Conservation (phyloP, 2,888 invertebrate genomes). For the Octodonta nipae region DNA sequence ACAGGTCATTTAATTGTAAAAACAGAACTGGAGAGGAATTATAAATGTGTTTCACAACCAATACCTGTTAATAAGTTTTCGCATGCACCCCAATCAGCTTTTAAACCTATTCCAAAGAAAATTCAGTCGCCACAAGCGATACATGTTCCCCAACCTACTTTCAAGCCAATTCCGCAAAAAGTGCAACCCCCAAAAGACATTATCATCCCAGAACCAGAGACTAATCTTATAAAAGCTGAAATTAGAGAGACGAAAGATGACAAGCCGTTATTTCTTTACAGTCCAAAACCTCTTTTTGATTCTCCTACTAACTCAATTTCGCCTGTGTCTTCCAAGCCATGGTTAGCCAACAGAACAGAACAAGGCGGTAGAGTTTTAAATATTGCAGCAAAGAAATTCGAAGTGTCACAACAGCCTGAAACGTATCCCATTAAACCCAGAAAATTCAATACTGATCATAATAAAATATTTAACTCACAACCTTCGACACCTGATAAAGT, state of each 20-base stretch:
- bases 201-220: too few species aligned
- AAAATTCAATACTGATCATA: constrained; percentile 24
- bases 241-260: constrained; percentile 14
- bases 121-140: too few species aligned
- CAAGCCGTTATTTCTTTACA: constrained; percentile 29
- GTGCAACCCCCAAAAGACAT: constrained; percentile 18
- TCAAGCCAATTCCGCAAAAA: constrained; percentile 12
- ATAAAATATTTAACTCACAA: constrained; percentile 20
- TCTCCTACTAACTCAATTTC: constrained; percentile 15
- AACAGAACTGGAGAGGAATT: constrained; percentile 25
- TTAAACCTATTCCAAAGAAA: constrained; percentile 46
- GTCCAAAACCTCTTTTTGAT: constrained; percentile 28
- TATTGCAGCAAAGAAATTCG: constrained; percentile 44
- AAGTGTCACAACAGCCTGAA: constrained; percentile 24
- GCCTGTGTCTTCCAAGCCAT: constrained; percentile 30
- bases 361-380: constrained; percentile 40
- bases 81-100: constrained; percentile 65
- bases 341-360: constrained; percentile 35
- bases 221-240: constrained; percentile 19
- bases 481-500: constrained; percentile 19
- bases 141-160: constrained; percentile 8
- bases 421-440: constrained; percentile 18
- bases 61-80: constrained; percentile 58
- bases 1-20: constrained; percentile 33
- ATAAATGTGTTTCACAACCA: constrained; percentile 43